Evolutionary conservation across 1,140 invertebrate species (phyloP), one percentile per base, ranked within the genome.

Genomic region (Probaryconus sp.): DNA sequence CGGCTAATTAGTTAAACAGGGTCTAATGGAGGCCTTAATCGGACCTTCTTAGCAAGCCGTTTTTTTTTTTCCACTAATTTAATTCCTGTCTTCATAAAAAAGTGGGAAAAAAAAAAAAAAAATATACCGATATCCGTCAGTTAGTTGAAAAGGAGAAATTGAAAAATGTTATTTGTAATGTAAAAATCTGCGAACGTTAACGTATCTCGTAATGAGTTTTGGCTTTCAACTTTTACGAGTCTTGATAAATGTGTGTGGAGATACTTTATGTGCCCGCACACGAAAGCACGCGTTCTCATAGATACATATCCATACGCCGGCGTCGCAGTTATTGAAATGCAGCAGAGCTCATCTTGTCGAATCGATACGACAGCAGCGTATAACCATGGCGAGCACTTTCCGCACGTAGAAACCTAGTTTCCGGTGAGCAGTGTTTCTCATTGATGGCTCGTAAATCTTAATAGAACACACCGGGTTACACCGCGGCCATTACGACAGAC

Each of bases 401-500:
- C 43, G 37, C 60, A 55, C 47, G 63, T 45, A 67, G 40, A 48
- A 69, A 67, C 65, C 60, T 56, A 76, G 74, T 77, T 77, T 77
- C 68, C 68, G 68, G 50, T 24, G 50, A 48, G 37, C 74, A 77
- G 63, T 69, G 74, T 65, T 68, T 72, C 74, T 72, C 68, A 69
- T 77, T 72, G 74, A 77, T 72, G 68, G 74, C 58, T 69, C 64
- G 43, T 77, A 72, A 77, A 77, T 77, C 74, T 76, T 76, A 64
- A 76, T 68, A 72, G 63, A 72, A 76, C 63, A 63, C 35, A 56
- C 38, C 30, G 61, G 45, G 73, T 63, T 65, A 65, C 61, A 50
- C 35, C 58, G 38, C 45, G 45, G 24, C 68, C 47, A 69, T 77
- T 76, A 76, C 61, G 43, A 47, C 24, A 17, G 28, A 17, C 42